Conservation (phyloP, 2,888 invertebrate species). For the Leptogaster cylindrica region DNA sequence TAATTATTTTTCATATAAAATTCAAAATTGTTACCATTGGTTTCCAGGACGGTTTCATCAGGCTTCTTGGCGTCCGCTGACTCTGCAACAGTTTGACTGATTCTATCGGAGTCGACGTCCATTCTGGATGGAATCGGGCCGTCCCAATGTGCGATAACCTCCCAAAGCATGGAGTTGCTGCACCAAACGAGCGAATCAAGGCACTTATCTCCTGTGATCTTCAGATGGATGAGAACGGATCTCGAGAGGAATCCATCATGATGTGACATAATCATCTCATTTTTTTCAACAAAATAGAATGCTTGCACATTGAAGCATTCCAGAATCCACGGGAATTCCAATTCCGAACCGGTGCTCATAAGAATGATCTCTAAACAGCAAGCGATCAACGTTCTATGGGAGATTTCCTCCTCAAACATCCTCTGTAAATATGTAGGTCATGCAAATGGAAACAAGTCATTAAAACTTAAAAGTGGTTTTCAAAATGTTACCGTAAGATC, state of each 20-base stretch:
- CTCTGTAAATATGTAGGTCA: slow-evolving; percentile 63
- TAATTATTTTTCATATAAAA: slow-evolving; percentile 44
- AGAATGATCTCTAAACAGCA: slow-evolving; percentile 93
- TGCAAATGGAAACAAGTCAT: slow-evolving; percentile 18
- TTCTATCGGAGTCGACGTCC: slow-evolving; percentile 68
- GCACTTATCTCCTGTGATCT: slow-evolving; percentile 91
- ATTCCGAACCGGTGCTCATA: slow-evolving; percentile 84
- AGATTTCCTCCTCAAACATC: slow-evolving; percentile 78
- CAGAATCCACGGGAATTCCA: slow-evolving; percentile 90
- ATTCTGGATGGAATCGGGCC: slow-evolving; percentile 77
- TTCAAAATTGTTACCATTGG: slow-evolving; percentile 42
- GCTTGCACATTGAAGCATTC: slow-evolving; percentile 81
- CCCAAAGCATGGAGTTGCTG: slow-evolving; percentile 86
- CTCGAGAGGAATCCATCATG: slow-evolving; percentile 86
- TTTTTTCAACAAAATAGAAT: slow-evolving; percentile 94
- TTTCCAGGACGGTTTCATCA: slow-evolving; percentile 41
- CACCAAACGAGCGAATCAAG: slow-evolving; percentile 92
- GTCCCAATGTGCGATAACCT: slow-evolving; percentile 68
- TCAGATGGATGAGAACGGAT: slow-evolving; percentile 93
- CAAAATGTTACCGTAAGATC: slow-evolving; percentile 72
- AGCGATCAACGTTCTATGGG: slow-evolving; percentile 85
- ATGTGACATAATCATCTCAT: slow-evolving; percentile 89
- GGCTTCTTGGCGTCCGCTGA: slow-evolving; percentile 5
- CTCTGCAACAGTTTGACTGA: slow-evolving; percentile 35
- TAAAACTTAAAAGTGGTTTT: neutral